phyloP scores from a whole-genome alignment of 1,140 invertebrate species.

The Halesus radiatus region DNA sequence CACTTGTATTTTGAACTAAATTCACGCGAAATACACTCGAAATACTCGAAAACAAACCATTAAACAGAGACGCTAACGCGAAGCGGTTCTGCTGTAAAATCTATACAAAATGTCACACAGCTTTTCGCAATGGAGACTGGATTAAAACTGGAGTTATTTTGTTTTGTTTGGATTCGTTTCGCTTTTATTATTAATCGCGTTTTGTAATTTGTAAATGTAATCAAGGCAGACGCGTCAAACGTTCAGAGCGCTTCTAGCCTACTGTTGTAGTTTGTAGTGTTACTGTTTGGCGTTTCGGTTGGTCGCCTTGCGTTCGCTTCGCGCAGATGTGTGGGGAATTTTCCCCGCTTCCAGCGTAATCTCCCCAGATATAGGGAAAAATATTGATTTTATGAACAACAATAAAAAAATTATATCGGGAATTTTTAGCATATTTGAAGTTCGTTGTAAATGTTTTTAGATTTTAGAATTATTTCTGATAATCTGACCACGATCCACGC shows the following conservation, averaged over 20 bases:
- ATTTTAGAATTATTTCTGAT: too few species aligned
- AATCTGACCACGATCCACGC: too few species aligned
- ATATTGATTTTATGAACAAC: too few species aligned
- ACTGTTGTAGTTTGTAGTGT: conserved; percentile 20
- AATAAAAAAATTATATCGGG: too few species aligned
- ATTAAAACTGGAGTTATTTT: background rate
- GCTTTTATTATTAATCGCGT: background rate
- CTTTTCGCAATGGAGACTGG: background rate
- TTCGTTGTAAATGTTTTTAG: too few species aligned
- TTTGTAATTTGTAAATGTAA: conserved; percentile 14
- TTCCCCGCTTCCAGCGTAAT: too few species aligned
- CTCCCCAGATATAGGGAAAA: too few species aligned
- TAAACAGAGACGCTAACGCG: background rate
- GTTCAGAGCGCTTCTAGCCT: conserved; percentile 30
- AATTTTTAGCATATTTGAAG: too few species aligned
- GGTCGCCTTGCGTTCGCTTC: too few species aligned
- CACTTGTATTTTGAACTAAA: background rate
- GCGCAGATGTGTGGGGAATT: too few species aligned
- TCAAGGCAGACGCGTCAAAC: background rate
- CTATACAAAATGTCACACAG: background rate
- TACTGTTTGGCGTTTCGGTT: too few species aligned
- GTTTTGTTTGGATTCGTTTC: background rate
- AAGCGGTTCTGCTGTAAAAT: background rate
- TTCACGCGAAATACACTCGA: background rate
- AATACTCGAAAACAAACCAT: background rate